Evolutionary conservation across 2,113 vertebrate genomes (phyloP), one percentile per base, ranked within the genome.

Genomic region (Phylloscopus trochilus): DNA sequence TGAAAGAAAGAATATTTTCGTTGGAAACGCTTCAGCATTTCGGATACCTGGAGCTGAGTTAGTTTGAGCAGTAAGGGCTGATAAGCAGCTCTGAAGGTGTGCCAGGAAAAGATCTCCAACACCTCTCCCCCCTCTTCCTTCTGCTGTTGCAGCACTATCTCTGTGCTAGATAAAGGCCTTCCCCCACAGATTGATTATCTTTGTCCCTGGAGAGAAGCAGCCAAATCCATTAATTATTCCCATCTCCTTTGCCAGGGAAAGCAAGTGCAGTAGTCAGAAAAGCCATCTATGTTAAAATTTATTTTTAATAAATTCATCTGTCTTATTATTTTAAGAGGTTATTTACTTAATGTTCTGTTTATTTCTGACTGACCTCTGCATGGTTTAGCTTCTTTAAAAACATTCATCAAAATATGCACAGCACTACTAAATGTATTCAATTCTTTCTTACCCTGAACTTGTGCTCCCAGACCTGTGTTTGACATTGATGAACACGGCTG

Each of bases 201-300:
- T 76, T 55, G 43, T 92, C 87, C 63, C 59, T 91, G 84, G 75
- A 87, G 92, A 92, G 93, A 64, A 92, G 82, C 58, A 84, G 75
- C 58, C 51, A 90, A 74, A 75, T n/a, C 66, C 69, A 92, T 96
- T 95, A 80, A 90, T 96, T 96, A 94, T 94, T 96, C 91, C 69
- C 24, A 28, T 91, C 93, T 85, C 76, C 64, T 92, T 88, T 94
- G 76, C 94, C 55, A 67, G 70, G 56, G 53, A 73, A 87, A 87
- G 67, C 78, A 76, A 95, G 59, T 55, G 51, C 44, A 67, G 30
- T 47, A 92, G 46, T 91, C 79, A 78, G 79, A 73, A 91, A 92
- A 94, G n/a, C 51, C 87, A 89, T 83, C 51, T 87, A 58, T 87
- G 93, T 74, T n/a, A 49, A 82, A 81, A 44, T 80, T 55, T 92